Percentiles rank a stretch among this genome's conserved stretches.
Evolutionary conservation across 2,888 invertebrate species (phyloP).

Genomic region (Lasioglossum villosulum): DNA sequence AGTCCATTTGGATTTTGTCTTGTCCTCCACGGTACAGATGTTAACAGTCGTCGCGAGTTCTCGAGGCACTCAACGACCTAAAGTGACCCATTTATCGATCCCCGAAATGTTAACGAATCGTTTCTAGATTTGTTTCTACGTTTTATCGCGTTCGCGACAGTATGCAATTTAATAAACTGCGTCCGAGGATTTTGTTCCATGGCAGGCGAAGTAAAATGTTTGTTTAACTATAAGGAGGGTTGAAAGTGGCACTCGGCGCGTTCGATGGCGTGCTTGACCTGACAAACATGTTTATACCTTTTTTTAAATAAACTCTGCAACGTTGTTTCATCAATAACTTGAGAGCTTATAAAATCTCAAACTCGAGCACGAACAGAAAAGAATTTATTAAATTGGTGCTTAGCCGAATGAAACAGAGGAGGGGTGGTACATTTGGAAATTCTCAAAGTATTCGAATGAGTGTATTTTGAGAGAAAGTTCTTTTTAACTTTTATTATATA

Average conservation of each 20-base stretch:
- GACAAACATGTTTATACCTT: slow-evolving; percentile 1
- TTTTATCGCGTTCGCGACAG: slow-evolving; percentile 28
- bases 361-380: neutral
- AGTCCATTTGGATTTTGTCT: neutral
- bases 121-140: slow-evolving; percentile 48
- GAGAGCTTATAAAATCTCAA: neutral
- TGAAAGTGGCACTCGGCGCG: neutral
- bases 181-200: neutral
- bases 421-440: neutral
- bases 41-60: slow-evolving; percentile 57
- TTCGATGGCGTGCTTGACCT: neutral
- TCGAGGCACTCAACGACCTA: slow-evolving; percentile 69
- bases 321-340: neutral
- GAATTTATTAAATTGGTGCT: neutral
- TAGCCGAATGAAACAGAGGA: neutral
- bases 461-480: neutral
- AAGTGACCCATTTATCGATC: slow-evolving; percentile 78
- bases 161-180: neutral
- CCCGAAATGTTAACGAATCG: slow-evolving; percentile 67
- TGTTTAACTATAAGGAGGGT: neutral
- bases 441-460: neutral
- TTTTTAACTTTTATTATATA: neutral
- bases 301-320: slow-evolving; percentile 1
- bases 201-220: neutral
- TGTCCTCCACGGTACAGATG: slow-evolving; percentile 49